Evolutionary conservation across 2,888 invertebrate species (phyloP).

Genomic region (Lasioglossum oenotherae): DNA sequence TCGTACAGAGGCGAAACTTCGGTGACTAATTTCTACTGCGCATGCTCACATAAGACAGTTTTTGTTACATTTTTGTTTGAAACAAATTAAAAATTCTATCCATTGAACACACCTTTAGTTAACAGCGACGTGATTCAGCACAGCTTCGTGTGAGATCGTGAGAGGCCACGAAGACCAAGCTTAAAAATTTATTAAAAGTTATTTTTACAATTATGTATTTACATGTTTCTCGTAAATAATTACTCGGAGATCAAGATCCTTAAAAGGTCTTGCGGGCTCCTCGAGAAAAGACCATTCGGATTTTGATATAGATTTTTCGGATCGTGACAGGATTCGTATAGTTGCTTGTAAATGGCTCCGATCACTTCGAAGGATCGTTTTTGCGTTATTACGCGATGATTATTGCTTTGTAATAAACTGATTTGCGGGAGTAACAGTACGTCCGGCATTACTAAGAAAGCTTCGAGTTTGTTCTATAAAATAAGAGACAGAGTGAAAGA

Average conservation of each 20-base stretch:
- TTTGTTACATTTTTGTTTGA: not conserved
- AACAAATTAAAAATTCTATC: not conserved
- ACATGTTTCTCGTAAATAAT: conserved; percentile 31
- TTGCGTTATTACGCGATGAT: conserved; percentile 89
- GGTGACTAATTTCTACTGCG: not conserved
- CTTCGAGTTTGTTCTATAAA: conserved; percentile 93
- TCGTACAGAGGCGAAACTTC: not conserved
- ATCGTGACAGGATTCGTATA: conserved; percentile 92
- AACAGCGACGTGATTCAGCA: not conserved
- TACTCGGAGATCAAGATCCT: conserved; percentile 83
- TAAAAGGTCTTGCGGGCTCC: conserved; percentile 91
- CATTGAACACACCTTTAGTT: no score
- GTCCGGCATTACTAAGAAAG: conserved; percentile 94
- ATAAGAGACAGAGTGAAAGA: not conserved
- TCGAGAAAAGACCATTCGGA: conserved; percentile 89
- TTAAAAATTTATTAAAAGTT: conserved; percentile 55
- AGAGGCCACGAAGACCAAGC: not conserved
- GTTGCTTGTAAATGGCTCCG: conserved; percentile 94
- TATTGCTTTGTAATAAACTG: conserved; percentile 92
- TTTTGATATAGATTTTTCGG: conserved; percentile 92
- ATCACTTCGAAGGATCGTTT: conserved; percentile 94
- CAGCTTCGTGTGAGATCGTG: not conserved
- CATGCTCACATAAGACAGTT: not conserved
- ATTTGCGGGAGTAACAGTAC: conserved; percentile 94
- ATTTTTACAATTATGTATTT: conserved; percentile 39